Evolutionary conservation across 1,140 invertebrate species (phyloP).

Genomic region (Euura saliciscinereae): DNA sequence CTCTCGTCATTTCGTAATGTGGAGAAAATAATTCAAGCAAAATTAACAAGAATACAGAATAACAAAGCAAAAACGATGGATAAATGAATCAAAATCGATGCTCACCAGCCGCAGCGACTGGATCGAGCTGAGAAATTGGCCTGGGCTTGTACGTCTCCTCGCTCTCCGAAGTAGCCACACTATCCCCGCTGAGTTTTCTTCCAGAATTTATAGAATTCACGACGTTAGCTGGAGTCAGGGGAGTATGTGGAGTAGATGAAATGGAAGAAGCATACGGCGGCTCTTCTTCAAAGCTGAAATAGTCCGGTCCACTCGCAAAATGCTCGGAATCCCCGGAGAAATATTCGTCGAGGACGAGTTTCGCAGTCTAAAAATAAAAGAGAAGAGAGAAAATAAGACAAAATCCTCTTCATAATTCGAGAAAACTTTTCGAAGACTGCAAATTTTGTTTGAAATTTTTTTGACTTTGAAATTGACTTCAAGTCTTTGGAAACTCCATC

Average conservation of each 20-base stretch:
- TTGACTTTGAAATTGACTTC: too few species aligned
- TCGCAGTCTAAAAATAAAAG: slow-evolving; percentile 70
- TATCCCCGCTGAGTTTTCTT: slow-evolving; percentile 49
- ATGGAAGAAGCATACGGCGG: slow-evolving; percentile 33
- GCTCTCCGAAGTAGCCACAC: slow-evolving; percentile 43
- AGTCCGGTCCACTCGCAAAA: slow-evolving; percentile 55
- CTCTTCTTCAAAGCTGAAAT: slow-evolving; percentile 61
- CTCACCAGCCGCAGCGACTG: neutral
- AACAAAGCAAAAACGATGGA: neutral
- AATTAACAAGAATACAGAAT: neutral
- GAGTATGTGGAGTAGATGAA: slow-evolving; percentile 35
- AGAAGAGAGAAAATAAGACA: neutral
- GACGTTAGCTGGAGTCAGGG: slow-evolving; percentile 43
- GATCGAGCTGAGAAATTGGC: neutral
- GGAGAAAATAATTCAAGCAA: too few species aligned
- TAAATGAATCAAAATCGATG: neutral
- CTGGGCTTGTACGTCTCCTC: slow-evolving; percentile 48
- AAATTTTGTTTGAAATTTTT: neutral
- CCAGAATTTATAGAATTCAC: slow-evolving; percentile 26
- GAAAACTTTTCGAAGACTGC: too few species aligned
- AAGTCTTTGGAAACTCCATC: too few species aligned
- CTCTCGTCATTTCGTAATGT: too few species aligned
- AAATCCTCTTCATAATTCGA: neutral
- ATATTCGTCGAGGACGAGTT: slow-evolving; percentile 84
- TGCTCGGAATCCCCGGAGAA: slow-evolving; percentile 69